Conservation (phyloP, 2,797 vertebrate species). For the Jordanella pulchra region DNA sequence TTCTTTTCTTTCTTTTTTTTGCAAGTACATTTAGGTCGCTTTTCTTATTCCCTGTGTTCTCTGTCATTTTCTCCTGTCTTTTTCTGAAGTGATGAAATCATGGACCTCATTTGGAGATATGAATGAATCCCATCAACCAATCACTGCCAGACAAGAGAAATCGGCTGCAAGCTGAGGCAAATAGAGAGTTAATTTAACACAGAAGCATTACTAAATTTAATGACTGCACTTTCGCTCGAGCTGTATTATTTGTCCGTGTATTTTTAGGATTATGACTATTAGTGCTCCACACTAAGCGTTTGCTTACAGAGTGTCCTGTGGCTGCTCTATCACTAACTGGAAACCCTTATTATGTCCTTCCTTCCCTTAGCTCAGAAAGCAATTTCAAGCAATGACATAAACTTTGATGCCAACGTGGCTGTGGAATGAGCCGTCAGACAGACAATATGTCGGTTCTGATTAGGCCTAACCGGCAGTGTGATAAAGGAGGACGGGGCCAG, state of each 20-base stretch:
- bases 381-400: constrained; percentile 55
- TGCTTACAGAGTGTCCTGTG: constrained; percentile 22
- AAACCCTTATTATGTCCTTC: constrained; percentile 59
- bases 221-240: constrained; percentile 27
- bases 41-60: constrained; percentile 52
- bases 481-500: constrained; percentile 64
- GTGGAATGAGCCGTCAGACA: constrained; percentile 67
- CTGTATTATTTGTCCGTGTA: constrained; percentile 29
- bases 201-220: constrained; percentile 34
- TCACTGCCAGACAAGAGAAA: constrained; percentile 37
- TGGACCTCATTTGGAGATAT: constrained; percentile 57
- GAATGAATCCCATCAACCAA: constrained; percentile 63
- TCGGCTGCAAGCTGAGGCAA: constrained; percentile 12
- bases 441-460: constrained; percentile 76
- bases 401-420: constrained; percentile 62
- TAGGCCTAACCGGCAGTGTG: constrained; percentile 65
- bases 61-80: constrained; percentile 46
- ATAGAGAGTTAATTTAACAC: constrained; percentile 46
- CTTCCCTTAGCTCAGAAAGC: constrained; percentile 51
- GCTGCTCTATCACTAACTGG: constrained; percentile 26
- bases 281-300: constrained; percentile 27
- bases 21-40: constrained; percentile 27
- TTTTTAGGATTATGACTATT: constrained; percentile 31
- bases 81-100: constrained; percentile 43
- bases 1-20: background rate